Percentiles rank a stretch among this genome's conserved stretches.
Evolutionary conservation across 2,888 invertebrate genomes (phyloP).

Genomic region (Epinotia bilunana): DNA sequence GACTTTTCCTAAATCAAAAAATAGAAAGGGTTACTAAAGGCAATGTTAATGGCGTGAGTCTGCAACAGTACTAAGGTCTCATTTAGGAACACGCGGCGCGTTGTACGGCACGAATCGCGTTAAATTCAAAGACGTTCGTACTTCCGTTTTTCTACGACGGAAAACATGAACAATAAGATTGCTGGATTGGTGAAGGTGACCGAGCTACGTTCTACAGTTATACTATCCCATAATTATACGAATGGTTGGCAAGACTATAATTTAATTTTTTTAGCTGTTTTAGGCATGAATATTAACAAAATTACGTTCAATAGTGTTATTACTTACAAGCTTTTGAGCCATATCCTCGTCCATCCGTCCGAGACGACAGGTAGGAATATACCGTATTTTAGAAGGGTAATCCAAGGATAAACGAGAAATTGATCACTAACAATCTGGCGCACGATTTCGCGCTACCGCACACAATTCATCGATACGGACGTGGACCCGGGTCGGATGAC

Average conservation of each 20-base stretch:
- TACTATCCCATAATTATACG: too few species aligned
- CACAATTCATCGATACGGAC: constrained; percentile 15
- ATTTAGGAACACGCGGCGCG: background rate
- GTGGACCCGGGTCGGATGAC: background rate
- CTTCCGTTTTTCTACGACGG: background rate
- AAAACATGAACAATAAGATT: too few species aligned
- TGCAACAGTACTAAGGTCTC: background rate
- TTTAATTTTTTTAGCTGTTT: too few species aligned
- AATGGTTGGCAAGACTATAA: too few species aligned
- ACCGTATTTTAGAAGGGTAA: background rate
- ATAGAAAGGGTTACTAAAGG: background rate
- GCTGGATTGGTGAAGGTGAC: too few species aligned
- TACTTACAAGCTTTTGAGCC: too few species aligned
- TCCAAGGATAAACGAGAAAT: constrained; percentile 3
- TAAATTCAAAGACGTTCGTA: too few species aligned
- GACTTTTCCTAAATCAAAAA: constrained; percentile 13
- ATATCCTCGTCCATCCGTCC: background rate
- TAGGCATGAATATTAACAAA: too few species aligned
- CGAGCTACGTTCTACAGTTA: too few species aligned
- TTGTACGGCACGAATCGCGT: too few species aligned
- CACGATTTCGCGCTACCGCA: constrained; percentile 22
- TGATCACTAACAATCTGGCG: background rate
- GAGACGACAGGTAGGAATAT: background rate
- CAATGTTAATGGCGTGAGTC: background rate
- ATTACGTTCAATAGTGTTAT: too few species aligned